Evolutionary conservation across 2,113 vertebrate genomes (phyloP), one percentile per base, ranked within the genome.

Genomic region (Colinus virginianus): DNA sequence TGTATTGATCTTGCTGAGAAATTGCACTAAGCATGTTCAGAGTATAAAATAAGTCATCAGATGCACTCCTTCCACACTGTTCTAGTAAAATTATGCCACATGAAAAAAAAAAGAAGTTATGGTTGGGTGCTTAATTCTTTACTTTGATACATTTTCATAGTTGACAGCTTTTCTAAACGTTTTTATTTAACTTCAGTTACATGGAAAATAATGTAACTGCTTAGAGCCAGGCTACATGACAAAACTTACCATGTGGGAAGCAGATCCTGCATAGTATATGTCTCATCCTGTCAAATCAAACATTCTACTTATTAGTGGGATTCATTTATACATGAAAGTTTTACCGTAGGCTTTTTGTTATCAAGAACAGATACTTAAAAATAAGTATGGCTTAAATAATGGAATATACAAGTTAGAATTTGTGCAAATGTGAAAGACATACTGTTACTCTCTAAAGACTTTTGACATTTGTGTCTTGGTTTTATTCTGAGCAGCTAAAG

Each of bases 281-380:
- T 62, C 70, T 90, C 53, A 66, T 76, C 53, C 71, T 94, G 78
- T 85, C 85, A 95, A 71, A 61, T 8, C 55, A 92, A 51, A 5
- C 66, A 75, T 34, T 76, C 34, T 82, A 26, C 30, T 90, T 87
- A 68, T 91, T 88, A 90, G 91, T 61, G 30, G 46, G 46, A 83
- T 95, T 95, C 79, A 69, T 94, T 90, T 94, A 40, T 90, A 78
- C 75, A 68, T 84, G 38, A 59, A 89, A 55, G 17, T 67, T 84
- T 84, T 85, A 92, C 25, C 28, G 63, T 25, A 26, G 38, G 64
- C 28, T 55, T 90, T 69, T 78, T 94, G 26, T 87, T 63, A 80
- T 72, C 40, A 55, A 46, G 78, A 90, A 56, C 30, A 90, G 23
- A 32, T 63, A 32, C 62, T 88, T 84, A 74, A 66, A 92, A 92